Percentiles rank a stretch among this genome's conserved stretches.
phyloP scores from a whole-genome alignment of 2,113 vertebrate species.

The Sebastes fasciatus region DNA sequence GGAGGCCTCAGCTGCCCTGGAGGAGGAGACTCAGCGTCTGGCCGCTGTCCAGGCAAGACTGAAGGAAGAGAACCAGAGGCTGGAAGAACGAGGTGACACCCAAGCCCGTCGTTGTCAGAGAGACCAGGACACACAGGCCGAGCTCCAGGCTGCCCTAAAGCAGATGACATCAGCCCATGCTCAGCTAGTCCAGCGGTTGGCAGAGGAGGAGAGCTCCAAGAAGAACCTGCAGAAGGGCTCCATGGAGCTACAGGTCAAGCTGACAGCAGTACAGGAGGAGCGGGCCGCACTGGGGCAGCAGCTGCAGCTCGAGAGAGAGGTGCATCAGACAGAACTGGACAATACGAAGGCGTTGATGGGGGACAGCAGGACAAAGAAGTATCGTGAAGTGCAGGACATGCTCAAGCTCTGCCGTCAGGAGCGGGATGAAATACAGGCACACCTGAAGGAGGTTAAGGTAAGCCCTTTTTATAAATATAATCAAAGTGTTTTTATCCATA shows the following conservation, averaged over 20 bases:
- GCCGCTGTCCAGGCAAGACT: slow-evolving; percentile 79
- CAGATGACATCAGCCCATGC: slow-evolving; percentile 84
- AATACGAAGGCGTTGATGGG: slow-evolving; percentile 82
- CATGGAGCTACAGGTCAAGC: slow-evolving; percentile 83
- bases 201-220: slow-evolving; percentile 85
- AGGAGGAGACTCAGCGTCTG: slow-evolving; percentile 85
- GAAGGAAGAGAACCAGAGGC: slow-evolving; percentile 85
- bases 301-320: slow-evolving; percentile 90
- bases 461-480: neutral
- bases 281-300: slow-evolving; percentile 82
- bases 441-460: slow-evolving; percentile 89
- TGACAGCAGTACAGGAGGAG: slow-evolving; percentile 84
- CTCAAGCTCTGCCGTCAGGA: slow-evolving; percentile 85
- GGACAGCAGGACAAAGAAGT: slow-evolving; percentile 84
- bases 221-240: slow-evolving; percentile 84
- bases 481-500: neutral
- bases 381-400: slow-evolving; percentile 85
- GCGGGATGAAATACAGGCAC: slow-evolving; percentile 84
- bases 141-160: slow-evolving; percentile 88
- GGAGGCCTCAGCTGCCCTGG: slow-evolving; percentile 81
- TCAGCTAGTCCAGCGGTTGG: slow-evolving; percentile 84
- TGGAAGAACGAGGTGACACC: slow-evolving; percentile 81
- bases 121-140: slow-evolving; percentile 61
- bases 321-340: slow-evolving; percentile 88
- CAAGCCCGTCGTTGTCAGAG: slow-evolving; percentile 78